Conservation (phyloP, 2,797 vertebrate genomes). For the Diglossa cyanea region DNA sequence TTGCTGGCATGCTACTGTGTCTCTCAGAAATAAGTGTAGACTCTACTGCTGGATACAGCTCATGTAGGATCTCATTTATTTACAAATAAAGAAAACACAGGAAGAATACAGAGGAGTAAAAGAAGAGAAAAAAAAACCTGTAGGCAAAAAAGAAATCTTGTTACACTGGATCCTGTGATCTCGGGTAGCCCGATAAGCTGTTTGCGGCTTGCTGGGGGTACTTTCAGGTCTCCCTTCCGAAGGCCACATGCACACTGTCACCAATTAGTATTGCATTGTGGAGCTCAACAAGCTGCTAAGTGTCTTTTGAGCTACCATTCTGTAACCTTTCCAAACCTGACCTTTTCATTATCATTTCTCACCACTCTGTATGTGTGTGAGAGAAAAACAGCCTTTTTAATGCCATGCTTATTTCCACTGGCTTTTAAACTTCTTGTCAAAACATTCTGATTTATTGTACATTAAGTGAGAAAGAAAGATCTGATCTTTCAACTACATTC, state of each 20-base stretch:
- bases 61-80: not conserved
- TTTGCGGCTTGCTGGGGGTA: not conserved
- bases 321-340: constrained; percentile 57
- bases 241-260: not conserved
- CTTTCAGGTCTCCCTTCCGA: constrained; percentile 18
- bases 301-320: constrained; percentile 5
- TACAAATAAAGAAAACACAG: constrained; percentile 22
- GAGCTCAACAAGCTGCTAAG: constrained; percentile 17
- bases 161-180: not conserved
- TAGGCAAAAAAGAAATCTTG: not conserved
- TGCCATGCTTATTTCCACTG: constrained; percentile 5
- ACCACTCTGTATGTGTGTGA: not conserved
- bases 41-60: not conserved
- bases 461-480: not conserved
- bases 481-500: not conserved
- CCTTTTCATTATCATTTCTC: constrained; percentile 40
- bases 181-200: not conserved
- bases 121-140: rapidly evolving
- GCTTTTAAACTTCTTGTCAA: constrained; percentile 26
- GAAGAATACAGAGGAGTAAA: not conserved
- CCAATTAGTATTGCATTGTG: constrained; percentile 51
- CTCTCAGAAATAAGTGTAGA: not conserved
- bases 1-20: not conserved
- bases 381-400: constrained; percentile 7
- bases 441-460: not conserved